These are phyloP conservation scores for Intellagama lesueurii DNA, from an alignment of 2,797 vertebrate genomes.

Conservation along the genomic window DNA sequence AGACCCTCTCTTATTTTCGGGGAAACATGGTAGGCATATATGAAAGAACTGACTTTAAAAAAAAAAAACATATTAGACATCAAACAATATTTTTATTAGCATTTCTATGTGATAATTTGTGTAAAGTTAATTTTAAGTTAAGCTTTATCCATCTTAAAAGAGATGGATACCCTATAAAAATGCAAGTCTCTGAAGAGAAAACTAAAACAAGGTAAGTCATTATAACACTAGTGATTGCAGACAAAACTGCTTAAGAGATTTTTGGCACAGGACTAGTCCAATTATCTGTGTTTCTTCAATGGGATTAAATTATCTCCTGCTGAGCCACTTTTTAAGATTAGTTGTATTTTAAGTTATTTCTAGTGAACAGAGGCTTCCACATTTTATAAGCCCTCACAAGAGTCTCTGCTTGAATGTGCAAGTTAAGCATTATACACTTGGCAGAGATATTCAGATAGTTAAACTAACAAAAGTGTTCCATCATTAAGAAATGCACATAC, in stretches of 20 bases:
- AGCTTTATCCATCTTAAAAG: not conserved
- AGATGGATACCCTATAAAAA: not conserved
- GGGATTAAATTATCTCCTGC: not conserved
- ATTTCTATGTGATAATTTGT: not conserved
- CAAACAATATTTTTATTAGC: not conserved
- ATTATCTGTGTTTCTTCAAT: slow-evolving; percentile 20
- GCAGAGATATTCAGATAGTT: not conserved
- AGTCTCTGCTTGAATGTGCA: not conserved
- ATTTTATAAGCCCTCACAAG: not conserved
- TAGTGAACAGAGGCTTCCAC: not conserved
- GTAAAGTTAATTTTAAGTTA: not conserved
- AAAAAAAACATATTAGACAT: not conserved
- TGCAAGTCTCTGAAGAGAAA: not conserved
- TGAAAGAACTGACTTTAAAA: not conserved
- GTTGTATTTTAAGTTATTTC: not conserved
- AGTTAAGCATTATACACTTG: not conserved
- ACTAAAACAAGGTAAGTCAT: slow-evolving; percentile 3
- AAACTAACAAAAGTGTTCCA: not conserved
- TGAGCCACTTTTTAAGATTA: slow-evolving; percentile 14
- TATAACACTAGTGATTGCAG: not conserved
- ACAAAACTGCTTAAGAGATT: not conserved
- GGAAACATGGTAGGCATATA: not conserved
- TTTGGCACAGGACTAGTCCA: not conserved
- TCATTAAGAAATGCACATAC: not conserved
- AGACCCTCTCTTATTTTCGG: too few species aligned